Base-by-base conservation (phyloP, 1,140 invertebrate species). In the Oedothorax gibbosus region DNA sequence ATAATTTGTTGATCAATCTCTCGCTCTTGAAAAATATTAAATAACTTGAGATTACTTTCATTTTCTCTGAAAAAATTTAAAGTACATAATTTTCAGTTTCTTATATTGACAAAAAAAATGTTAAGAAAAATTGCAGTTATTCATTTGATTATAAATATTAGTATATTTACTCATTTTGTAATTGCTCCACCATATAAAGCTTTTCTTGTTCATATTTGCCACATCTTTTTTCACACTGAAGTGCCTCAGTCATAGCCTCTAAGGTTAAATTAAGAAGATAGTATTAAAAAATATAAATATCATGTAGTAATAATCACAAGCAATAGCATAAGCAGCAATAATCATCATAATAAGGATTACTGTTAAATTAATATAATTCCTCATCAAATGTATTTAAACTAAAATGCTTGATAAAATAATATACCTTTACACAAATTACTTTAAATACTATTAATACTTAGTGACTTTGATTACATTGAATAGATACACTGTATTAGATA, bases 161-260 rank as follows among this genome's bases (percentile, higher is more conserved):
- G 12, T 20, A 60, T 53, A 57, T 12, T 69, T 78, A 85, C 83
- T 72, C 76, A 72, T 85, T 85, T 20, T 85, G 83, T 54, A 85
- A 49, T 68, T 72, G 10, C 54, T 62, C 76, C 20, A 54, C 60
- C 54, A 85, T 72, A 35, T 11, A 49, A 4, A 21, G 69, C 62
- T 56, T 75, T 64, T 75, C 54, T 15, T 21, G 49, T 77, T 86
- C 79, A 71, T 82, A 62, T 14, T 82, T 56, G 15, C 71, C 20
- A 20, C 60, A 72, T 14, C 78, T 86, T 71, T 86, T 79, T 71
- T 82, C 78, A 69, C 60, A 64, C 66, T 68, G 53, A 20, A 86
- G 65, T 73, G 82, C 77, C 62, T 77, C 62, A 18, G 69, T 82
- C 85, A 86, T 86, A 6, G 85, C 71, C 50, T 82, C 85, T 86